phyloP scores from a whole-genome alignment of 2,888 invertebrate species.

The Globia sparganii region DNA sequence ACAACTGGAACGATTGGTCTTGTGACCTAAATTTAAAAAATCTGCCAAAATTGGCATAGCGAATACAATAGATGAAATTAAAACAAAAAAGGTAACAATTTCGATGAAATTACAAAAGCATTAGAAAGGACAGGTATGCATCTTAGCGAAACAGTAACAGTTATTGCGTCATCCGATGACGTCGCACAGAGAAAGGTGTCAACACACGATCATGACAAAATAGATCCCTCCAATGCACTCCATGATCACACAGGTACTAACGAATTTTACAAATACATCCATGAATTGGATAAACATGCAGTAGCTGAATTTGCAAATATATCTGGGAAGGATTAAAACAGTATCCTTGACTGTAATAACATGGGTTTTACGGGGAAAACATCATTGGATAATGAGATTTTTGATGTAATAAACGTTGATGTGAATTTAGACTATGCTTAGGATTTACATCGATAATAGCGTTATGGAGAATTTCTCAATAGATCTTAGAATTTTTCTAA shows the following conservation, averaged over 20 bases:
- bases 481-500: too few relatives aligned
- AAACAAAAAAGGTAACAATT: not conserved
- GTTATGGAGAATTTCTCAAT: not conserved
- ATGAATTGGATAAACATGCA: not conserved
- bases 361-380: not conserved
- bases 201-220: slow-evolving; percentile 30
- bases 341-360: not conserved
- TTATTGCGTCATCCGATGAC: slow-evolving; percentile 63
- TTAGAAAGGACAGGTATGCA: slow-evolving; percentile 58
- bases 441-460: not conserved
- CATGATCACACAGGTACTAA: not conserved
- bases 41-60: not conserved
- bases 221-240: slow-evolving; percentile 21
- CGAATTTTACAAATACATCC: not conserved
- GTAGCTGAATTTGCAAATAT: not conserved
- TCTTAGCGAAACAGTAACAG: slow-evolving; percentile 55
- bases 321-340: not conserved
- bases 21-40: not conserved
- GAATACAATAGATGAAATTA: not conserved
- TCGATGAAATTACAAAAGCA: slow-evolving; percentile 30
- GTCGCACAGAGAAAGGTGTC: slow-evolving; percentile 62
- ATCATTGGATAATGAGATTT: not conserved
- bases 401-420: not conserved
- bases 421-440: not conserved
- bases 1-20: too few relatives aligned